Conservation (phyloP, 2,888 invertebrate species). For the Congeria kusceri region DNA sequence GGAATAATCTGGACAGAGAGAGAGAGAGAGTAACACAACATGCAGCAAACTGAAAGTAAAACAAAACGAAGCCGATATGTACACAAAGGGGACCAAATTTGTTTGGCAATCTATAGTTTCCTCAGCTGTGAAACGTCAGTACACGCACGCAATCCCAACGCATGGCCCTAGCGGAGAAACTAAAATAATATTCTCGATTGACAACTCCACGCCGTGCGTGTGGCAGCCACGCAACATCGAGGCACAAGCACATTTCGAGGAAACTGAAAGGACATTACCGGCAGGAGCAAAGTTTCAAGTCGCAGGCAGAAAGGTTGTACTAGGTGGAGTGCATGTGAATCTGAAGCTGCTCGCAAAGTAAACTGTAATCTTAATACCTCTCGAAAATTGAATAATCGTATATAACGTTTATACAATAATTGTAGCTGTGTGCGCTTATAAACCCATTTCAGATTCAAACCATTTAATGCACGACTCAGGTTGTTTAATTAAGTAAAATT, state of each 20-base stretch:
- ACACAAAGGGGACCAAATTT: slow-evolving; percentile 32
- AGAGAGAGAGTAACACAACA: slow-evolving; percentile 19
- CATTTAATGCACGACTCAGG: no score
- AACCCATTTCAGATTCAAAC: no score
- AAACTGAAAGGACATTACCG: no score
- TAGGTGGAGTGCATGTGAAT: slow-evolving; percentile 18
- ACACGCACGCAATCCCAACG: slow-evolving; percentile 42
- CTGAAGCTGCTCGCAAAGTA: slow-evolving; percentile 32
- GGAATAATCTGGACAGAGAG: no score
- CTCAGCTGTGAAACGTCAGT: slow-evolving; percentile 18
- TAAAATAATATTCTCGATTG: slow-evolving; percentile 31
- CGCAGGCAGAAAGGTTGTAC: background rate
- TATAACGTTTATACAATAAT: no score
- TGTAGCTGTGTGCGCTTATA: no score
- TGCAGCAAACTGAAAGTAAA: slow-evolving; percentile 40
- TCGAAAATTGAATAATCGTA: no score
- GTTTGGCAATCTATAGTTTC: slow-evolving; percentile 47
- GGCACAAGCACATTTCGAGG: no score
- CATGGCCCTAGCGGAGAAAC: slow-evolving; percentile 15
- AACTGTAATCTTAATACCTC: no score
- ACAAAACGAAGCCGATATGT: slow-evolving; percentile 20
- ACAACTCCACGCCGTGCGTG: slow-evolving; percentile 27
- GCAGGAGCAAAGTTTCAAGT: slow-evolving; percentile 40
- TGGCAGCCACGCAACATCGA: no score
- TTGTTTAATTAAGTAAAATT: no score